Conservation (phyloP, 1,140 invertebrate species). For the Temnothorax longispinosus region DNA sequence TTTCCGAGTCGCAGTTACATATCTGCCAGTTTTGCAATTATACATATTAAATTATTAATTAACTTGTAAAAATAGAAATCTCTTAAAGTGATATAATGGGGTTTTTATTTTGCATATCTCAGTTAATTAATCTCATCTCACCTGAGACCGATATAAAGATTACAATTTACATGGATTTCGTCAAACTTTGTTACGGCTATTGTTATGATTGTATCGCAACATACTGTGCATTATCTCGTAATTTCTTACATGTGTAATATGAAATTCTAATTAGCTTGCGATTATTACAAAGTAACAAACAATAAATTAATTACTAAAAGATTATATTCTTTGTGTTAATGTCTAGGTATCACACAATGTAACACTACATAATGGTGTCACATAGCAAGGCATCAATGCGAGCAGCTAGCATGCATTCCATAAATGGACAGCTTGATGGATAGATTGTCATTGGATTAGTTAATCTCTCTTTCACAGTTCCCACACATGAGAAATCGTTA, state of each 20-base stretch:
- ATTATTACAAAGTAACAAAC: background rate
- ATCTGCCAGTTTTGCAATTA: background rate
- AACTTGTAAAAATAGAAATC: background rate
- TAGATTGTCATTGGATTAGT: background rate
- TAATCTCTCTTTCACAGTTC: constrained; percentile 7
- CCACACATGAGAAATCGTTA: constrained; percentile 28
- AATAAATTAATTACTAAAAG: constrained; percentile 15
- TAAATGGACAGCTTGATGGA: background rate
- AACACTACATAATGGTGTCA: background rate
- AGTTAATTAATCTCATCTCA: background rate
- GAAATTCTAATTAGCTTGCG: background rate
- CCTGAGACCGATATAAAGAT: background rate
- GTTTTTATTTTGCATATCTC: background rate
- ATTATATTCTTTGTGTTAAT: background rate
- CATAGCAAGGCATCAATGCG: background rate
- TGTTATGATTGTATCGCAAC: background rate
- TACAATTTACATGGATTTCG: background rate
- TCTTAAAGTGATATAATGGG: background rate
- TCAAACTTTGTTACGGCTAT: background rate
- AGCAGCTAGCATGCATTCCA: background rate
- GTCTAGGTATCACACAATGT: background rate
- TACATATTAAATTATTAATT: background rate
- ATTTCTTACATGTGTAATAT: background rate
- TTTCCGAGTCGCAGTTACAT: background rate
- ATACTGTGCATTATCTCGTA: background rate